Base-by-base conservation (phyloP, 2,888 invertebrate species). In the Geophilus truncorum region DNA sequence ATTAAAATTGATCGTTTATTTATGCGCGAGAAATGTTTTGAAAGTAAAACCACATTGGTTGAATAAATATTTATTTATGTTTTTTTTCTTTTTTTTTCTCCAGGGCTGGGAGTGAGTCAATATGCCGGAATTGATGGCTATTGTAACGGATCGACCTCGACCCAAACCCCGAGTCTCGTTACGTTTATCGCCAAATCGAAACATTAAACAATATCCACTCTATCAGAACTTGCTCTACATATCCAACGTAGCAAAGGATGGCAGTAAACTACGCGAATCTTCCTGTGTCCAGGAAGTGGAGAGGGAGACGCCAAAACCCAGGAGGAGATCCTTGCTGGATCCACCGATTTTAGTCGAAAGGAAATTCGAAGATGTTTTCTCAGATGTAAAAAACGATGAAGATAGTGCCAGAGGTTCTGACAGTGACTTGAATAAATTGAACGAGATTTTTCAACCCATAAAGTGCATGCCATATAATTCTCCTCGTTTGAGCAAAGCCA, bases 401-500 rank as follows among this genome's bases (percentile, higher is more conserved):
- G 23, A 57, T 21, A 40, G 15, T 2, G 9, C 9, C 32, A 12
- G 40, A 2, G 40, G 40, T 12, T 18, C 57, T 9, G 6, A 57
- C 10, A 3, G 21, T 21, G 21, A 23, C 21, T 18, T 21, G 21
- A 57, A 57, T 18, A 10, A 57, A 23, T 21, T 57, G 21, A 57
- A 57, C 21, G 21, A 23, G 6, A 57, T 1, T 77, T 78, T 79
- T 57, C 28, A 57, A 25, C 79, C 81, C 6, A 77, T 81, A 21
- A 81, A 81, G 40, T 81, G 81, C 70, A 81, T 81, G 81, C 81
- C 81, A 36, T 81, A 81, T 30, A 81, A 81, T 78, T 81, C 81
- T 18, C 81, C 81, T 36, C 77, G 80, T 15, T 75, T 81, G 25
- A 34, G 80, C 12, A 81, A 80, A 51, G 81, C 32, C 10, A 81